Percentiles rank a stretch among this genome's conserved stretches.
phyloP scores from a whole-genome alignment of 1,140 invertebrate genomes.

The Mizuhopecten yessoensis region DNA sequence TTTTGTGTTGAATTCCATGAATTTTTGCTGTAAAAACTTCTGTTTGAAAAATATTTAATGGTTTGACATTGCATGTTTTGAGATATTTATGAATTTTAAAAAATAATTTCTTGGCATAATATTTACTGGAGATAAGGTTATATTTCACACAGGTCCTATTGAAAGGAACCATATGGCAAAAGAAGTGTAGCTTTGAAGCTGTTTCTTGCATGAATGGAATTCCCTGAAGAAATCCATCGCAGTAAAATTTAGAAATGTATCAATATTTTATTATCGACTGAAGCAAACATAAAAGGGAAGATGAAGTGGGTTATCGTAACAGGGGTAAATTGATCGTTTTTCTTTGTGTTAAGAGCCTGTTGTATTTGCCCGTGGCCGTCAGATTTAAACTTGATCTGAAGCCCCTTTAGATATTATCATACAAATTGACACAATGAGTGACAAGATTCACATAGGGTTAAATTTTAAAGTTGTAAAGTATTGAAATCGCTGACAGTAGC shows the following conservation, averaged over 20 bases:
- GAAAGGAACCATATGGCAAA: background rate
- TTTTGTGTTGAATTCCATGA: too few species aligned
- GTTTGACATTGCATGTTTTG: too few species aligned
- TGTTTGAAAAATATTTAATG: too few species aligned
- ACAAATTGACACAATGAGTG: slow-evolving; percentile 25
- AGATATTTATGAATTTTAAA: too few species aligned
- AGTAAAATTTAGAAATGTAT: background rate
- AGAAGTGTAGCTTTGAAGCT: background rate
- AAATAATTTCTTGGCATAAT: too few species aligned
- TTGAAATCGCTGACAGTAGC: slow-evolving; percentile 24
- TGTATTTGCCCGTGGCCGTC: background rate
- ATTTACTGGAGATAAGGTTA: too few species aligned
- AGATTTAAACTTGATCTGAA: background rate
- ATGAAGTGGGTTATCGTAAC: background rate
- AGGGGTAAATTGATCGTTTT: background rate
- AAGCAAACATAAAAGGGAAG: background rate
- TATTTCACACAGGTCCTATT: too few species aligned
- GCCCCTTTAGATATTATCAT: slow-evolving; percentile 7
- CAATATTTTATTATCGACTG: slow-evolving; percentile 18
- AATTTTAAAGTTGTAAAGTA: slow-evolving; percentile 30
- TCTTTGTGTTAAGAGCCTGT: background rate
- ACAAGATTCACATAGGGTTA: slow-evolving; percentile 34
- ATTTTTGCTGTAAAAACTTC: too few species aligned
- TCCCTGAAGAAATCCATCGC: background rate
- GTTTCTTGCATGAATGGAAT: background rate